These are phyloP conservation scores for Villa cingulata DNA, from an alignment of 2,888 invertebrate genomes.

Conservation along the genomic window DNA sequence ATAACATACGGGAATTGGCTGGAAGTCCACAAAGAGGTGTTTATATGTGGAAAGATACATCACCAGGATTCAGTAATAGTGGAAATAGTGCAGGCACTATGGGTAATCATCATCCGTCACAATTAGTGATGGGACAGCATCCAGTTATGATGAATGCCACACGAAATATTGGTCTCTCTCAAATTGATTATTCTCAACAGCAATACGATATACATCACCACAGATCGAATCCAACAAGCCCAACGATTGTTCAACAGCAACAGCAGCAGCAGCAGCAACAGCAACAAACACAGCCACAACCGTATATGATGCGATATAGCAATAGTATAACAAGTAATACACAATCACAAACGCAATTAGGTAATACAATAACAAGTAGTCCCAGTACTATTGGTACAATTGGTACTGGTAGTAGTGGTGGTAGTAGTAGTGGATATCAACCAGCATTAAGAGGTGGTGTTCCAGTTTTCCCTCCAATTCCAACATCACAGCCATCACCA, in stretches of 20 bases:
- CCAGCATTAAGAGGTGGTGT: slow-evolving; percentile 53
- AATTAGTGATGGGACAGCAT: slow-evolving; percentile 19
- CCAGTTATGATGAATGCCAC: slow-evolving; percentile 13
- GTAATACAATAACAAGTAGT: background rate
- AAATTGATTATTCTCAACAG: slow-evolving; percentile 34
- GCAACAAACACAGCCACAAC: slow-evolving; percentile 25
- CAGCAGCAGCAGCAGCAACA: slow-evolving; percentile 21
- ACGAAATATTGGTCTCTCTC: slow-evolving; percentile 17
- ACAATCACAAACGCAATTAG: slow-evolving; percentile 10
- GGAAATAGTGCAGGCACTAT: slow-evolving; percentile 32
- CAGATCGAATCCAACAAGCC: slow-evolving; percentile 61
- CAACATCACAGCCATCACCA: slow-evolving; percentile 38
- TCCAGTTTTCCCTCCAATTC: slow-evolving; percentile 49
- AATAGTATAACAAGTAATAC: slow-evolving; percentile 10
- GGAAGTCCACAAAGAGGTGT: slow-evolving; percentile 73
- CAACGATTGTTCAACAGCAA: slow-evolving; percentile 43
- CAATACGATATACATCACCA: slow-evolving; percentile 41
- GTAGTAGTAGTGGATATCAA: slow-evolving; percentile 38
- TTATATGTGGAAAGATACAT: slow-evolving; percentile 68
- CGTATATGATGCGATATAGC: slow-evolving; percentile 30
- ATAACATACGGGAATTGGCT: slow-evolving; percentile 77
- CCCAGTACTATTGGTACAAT: background rate
- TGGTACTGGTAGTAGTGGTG: slow-evolving; percentile 8
- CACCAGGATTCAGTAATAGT: slow-evolving; percentile 42
- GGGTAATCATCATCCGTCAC: slow-evolving; percentile 26